Evolutionary conservation across 2,797 vertebrate species (phyloP), one percentile per base, ranked within the genome.

Genomic region (Hirundo rustica): DNA sequence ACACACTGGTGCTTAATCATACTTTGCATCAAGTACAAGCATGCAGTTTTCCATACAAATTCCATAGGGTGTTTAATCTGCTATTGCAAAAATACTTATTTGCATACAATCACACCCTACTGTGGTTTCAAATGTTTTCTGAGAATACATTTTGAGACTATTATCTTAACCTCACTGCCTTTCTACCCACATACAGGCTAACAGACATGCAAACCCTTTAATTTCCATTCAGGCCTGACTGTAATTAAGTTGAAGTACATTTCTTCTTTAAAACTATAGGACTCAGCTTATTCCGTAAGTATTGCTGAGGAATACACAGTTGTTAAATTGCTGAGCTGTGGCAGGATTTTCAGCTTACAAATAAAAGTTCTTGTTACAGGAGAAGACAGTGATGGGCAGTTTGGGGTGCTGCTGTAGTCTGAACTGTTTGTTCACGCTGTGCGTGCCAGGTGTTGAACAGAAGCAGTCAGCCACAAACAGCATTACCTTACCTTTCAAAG

Each of bases 91-190:
- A 96, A 96, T 93, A 95, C 89, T 83, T 83, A 94, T 97, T 96
- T 97, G 95, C 96, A 96, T 96, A 92, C 89, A 96, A 96, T 96
- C 95, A 97, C 92, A 96, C 96, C 95, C 95, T 96, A 47, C 91
- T 96, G 95, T 91, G 95, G 96, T 96, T 96, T 95, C 47, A 92
- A 82, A 89, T 95, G 91, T 81, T 94, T 94, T 96, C 79, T 94
- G 86, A 96, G 93, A 94, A 92, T 88, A 89, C 62, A 81, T 93
- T 95, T 95, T 73, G 62, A 96, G 89, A 67, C 79, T 83, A 96
- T 97, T 93, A 95, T 93, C 95, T 96, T 97, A 96, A 96, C 95
- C 95, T 95, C 95, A 91, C 65, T 96, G 95, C 91, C 95, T 95
- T 95, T 95, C 95, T 97, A 95, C 93, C 95, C 93, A 96, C 92